Percentiles rank a stretch among this genome's conserved stretches.
Evolutionary conservation across 1,140 invertebrate genomes (phyloP).

Genomic region (Drosophila jambulina): DNA sequence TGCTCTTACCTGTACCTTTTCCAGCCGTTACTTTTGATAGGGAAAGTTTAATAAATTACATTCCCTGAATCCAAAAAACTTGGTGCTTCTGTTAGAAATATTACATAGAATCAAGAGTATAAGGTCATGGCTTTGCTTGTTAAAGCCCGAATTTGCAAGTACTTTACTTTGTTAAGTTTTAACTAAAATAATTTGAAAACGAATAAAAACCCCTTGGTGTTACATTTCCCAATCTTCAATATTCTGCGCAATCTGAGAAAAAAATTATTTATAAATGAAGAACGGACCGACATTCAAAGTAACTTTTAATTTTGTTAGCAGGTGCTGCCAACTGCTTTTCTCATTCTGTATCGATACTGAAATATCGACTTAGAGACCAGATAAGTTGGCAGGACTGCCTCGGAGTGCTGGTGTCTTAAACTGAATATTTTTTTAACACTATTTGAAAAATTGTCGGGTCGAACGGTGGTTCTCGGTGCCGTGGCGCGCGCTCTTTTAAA

Average conservation of each 20-base stretch:
- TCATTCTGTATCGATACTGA: background rate
- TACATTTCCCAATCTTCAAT: no score
- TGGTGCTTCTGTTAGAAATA: background rate
- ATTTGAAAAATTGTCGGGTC: slow-evolving; percentile 12
- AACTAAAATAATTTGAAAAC: no score
- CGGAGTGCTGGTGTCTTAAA: background rate
- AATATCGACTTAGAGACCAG: background rate
- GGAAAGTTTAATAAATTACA: background rate
- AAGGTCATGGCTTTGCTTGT: slow-evolving; percentile 4
- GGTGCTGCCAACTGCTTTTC: background rate
- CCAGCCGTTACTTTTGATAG: slow-evolving; percentile 17
- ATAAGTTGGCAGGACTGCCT: background rate
- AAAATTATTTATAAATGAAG: no score
- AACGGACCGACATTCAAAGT: no score
- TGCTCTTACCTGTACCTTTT: slow-evolving; percentile 2
- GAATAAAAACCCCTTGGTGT: no score
- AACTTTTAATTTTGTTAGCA: no score
- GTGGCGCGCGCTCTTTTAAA: slow-evolving; percentile 31
- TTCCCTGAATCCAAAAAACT: background rate
- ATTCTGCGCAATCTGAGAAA: no score
- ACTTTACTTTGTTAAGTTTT: background rate
- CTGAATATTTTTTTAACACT: background rate
- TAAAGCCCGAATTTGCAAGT: no score
- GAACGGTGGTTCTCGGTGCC: slow-evolving; percentile 17
- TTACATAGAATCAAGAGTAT: background rate